Evolutionary conservation across 2,888 invertebrate species (phyloP).

Genomic region (Mycogona germanica): DNA sequence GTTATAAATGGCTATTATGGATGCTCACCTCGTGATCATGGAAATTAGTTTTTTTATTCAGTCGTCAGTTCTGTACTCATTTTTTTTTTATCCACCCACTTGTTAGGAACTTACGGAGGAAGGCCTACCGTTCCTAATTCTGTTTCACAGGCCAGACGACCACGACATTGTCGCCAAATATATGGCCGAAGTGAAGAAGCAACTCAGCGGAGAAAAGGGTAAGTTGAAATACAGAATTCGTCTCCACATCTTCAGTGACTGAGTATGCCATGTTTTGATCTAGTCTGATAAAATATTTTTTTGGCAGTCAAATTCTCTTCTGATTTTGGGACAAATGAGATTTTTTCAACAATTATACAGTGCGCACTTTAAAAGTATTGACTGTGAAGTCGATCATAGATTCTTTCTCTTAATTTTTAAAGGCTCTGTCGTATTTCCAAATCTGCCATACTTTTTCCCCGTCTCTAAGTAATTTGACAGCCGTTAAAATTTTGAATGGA

Average conservation of each 20-base stretch:
- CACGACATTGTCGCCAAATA: conserved; percentile 75
- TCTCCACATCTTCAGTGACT: neutral
- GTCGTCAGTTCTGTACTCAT: neutral
- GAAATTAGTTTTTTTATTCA: neutral
- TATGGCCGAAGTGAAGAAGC: conserved; percentile 42
- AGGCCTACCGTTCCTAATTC: conserved; percentile 92
- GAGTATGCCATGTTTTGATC: neutral
- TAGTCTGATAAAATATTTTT: neutral
- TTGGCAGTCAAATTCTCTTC: too few relatives aligned
- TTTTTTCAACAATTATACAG: too few relatives aligned
- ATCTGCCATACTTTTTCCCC: neutral
- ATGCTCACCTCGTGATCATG: neutral
- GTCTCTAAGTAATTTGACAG: too few relatives aligned
- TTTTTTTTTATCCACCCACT: neutral
- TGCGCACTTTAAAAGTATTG: too few relatives aligned
- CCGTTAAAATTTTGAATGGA: too few relatives aligned
- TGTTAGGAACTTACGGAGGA: conserved; percentile 82
- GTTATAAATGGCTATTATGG: neutral
- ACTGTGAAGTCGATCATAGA: too few relatives aligned
- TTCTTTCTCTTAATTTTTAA: too few relatives aligned
- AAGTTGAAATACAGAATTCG: neutral
- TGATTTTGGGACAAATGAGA: too few relatives aligned
- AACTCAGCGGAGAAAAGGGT: conserved; percentile 18
- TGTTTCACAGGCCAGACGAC: conserved; percentile 78
- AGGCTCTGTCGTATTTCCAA: too few relatives aligned